Conservation (phyloP, 2,113 vertebrate genomes). For the Chauna torquata region DNA sequence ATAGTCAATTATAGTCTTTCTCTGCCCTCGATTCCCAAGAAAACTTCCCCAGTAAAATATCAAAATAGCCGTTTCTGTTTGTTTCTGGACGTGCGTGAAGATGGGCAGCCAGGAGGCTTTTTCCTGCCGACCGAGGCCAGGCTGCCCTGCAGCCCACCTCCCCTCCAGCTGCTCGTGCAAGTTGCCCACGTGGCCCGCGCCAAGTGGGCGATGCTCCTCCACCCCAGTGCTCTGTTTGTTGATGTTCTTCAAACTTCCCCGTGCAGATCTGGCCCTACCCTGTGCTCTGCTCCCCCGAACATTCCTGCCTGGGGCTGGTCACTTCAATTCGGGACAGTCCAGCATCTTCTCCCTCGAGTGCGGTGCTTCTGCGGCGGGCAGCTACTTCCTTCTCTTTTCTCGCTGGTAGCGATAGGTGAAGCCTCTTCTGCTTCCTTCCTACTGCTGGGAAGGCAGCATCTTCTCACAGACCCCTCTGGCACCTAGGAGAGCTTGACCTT, state of each 20-base stretch:
- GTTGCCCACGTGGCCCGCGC: rapidly evolving
- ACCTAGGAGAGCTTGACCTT: conserved; percentile 22
- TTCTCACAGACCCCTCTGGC: not conserved
- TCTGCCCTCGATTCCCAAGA: not conserved
- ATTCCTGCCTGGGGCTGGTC: not conserved
- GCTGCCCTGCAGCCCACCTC: not conserved
- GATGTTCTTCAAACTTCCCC: not conserved
- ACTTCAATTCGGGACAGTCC: not conserved
- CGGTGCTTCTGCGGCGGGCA: not conserved
- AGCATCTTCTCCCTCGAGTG: not conserved
- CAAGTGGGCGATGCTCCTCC: not conserved
- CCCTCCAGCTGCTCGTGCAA: rapidly evolving
- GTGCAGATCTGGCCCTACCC: not conserved
- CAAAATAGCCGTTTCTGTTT: not conserved
- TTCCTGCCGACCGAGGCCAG: not conserved
- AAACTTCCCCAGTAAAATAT: conserved; percentile 13
- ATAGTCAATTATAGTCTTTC: conserved; percentile 41
- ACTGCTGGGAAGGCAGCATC: not conserved
- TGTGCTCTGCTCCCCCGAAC: not conserved
- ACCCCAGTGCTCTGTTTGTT: not conserved
- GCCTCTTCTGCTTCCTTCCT: conserved; percentile 19
- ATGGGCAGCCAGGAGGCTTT: not conserved
- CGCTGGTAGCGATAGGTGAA: not conserved
- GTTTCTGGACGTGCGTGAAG: not conserved
- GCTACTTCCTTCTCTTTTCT: conserved; percentile 34